Percentiles rank a stretch among this genome's conserved stretches.
phyloP scores from a whole-genome alignment of 2,888 invertebrate genomes.

The Linyphia triangularis region DNA sequence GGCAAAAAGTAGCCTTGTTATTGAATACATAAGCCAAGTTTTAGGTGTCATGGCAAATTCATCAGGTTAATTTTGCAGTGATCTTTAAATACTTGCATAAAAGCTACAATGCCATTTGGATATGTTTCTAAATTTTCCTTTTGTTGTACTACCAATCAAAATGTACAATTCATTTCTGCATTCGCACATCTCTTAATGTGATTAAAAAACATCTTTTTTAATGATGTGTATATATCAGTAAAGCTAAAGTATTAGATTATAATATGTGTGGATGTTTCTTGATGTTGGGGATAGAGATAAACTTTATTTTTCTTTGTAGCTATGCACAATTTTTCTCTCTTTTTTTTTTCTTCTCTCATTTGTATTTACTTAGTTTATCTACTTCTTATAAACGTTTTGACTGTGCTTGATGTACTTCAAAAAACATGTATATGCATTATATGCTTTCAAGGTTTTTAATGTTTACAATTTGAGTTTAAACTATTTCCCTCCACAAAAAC shows the following conservation, averaged over 20 bases:
- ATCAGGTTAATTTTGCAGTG: too few relatives aligned
- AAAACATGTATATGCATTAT: neutral
- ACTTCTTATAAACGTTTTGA: neutral
- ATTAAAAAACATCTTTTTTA: slow-evolving; percentile 1
- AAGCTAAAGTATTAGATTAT: slow-evolving; percentile 27
- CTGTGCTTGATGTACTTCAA: neutral
- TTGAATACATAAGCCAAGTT: too few relatives aligned
- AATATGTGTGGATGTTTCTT: slow-evolving; percentile 10
- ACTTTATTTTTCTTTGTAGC: neutral
- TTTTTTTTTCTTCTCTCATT: neutral
- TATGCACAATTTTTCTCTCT: neutral
- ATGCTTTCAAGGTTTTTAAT: neutral
- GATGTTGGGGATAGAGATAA: neutral
- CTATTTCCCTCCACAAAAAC: neutral
- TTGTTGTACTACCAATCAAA: neutral
- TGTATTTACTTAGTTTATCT: neutral
- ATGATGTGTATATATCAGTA: slow-evolving; percentile 25
- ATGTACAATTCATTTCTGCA: neutral
- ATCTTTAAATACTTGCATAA: too few relatives aligned
- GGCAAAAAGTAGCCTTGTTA: too few relatives aligned
- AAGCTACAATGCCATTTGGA: too few relatives aligned
- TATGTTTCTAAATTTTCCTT: too few relatives aligned
- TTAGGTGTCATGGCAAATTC: too few relatives aligned
- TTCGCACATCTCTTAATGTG: slow-evolving; percentile 23
- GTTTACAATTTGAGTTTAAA: neutral